These are phyloP conservation scores for Lasioglossum calceatum DNA, from an alignment of 2,888 invertebrate genomes.

Conservation along the genomic window DNA sequence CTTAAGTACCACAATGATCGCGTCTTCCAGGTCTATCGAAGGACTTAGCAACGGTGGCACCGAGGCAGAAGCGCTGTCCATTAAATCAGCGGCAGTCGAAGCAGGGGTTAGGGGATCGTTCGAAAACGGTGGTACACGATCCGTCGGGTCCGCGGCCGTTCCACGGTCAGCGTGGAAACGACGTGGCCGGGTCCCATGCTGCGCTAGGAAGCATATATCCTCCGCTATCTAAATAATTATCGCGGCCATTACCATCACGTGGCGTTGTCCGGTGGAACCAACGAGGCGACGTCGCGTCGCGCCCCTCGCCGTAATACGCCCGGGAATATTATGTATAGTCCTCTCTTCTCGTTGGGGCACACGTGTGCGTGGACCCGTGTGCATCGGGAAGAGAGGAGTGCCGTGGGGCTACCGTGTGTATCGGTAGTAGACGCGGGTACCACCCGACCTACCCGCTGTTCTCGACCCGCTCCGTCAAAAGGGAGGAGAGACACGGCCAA, in stretches of 20 bases:
- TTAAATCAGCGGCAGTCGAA: conserved; percentile 6
- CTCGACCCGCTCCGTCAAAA: not conserved
- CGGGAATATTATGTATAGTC: conserved; percentile 75
- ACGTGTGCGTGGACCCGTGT: conserved; percentile 39
- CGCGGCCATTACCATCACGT: conserved; percentile 82
- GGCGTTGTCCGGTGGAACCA: conserved; percentile 80
- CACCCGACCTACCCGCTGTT: conserved; percentile 44
- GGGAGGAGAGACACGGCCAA: conserved; percentile 18
- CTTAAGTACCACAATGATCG: not conserved
- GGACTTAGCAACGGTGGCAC: not conserved
- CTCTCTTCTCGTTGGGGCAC: conserved; percentile 11
- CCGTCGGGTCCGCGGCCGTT: conserved; percentile 60
- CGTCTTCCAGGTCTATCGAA: not conserved
- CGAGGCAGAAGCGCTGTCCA: not conserved
- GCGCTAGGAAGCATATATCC: conserved; percentile 82
- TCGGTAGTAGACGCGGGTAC: conserved; percentile 26
- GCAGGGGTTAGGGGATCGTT: conserved; percentile 30
- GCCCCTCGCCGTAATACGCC: conserved; percentile 70
- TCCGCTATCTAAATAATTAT: conserved; percentile 83
- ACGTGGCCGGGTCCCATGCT: conserved; percentile 79
- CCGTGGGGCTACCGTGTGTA: conserved; percentile 43
- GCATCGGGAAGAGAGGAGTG: conserved; percentile 6
- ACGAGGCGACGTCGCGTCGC: conserved; percentile 73
- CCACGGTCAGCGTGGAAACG: conserved; percentile 73
- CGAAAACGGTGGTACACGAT: conserved; percentile 30